Conservation (phyloP, 2,113 vertebrate species). For the Rhineura floridana region DNA sequence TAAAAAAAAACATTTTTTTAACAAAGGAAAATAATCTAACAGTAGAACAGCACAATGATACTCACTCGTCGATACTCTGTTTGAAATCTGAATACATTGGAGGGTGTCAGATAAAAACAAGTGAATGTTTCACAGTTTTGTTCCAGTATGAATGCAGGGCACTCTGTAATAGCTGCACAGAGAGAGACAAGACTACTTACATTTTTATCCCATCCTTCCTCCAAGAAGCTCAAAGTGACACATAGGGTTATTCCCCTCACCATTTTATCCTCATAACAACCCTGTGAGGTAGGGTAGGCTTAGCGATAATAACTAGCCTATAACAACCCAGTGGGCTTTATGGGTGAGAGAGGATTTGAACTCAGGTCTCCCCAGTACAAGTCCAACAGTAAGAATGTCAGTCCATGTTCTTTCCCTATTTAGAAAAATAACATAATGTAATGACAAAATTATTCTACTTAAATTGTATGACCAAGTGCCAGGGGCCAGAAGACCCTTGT, state of each 20-base stretch:
- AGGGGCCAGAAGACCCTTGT: not conserved
- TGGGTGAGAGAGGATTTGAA: not conserved
- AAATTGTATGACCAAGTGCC: not conserved
- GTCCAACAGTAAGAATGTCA: not conserved
- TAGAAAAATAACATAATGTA: not conserved
- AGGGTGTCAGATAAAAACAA: not conserved
- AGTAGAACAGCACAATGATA: not conserved
- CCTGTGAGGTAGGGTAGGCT: not conserved
- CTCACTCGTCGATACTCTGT: not conserved
- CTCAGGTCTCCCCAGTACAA: not conserved
- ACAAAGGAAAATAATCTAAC: not conserved
- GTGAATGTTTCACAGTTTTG: not conserved
- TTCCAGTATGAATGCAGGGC: conserved; percentile 37
- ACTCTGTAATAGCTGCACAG: conserved; percentile 47
- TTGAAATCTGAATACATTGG: conserved; percentile 4
- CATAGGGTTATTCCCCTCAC: not conserved
- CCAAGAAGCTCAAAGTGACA: not conserved
- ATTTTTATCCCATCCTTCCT: not conserved
- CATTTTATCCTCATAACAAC: not conserved
- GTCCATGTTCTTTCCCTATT: not conserved
- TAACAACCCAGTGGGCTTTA: not conserved
- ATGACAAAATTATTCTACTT: not conserved
- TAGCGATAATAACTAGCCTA: not conserved
- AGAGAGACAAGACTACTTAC: not conserved
- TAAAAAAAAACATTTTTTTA: not conserved